These are phyloP conservation scores for Ricordea florida DNA, from an alignment of 92 coral and sea anemone species.

Conservation along the genomic window DNA sequence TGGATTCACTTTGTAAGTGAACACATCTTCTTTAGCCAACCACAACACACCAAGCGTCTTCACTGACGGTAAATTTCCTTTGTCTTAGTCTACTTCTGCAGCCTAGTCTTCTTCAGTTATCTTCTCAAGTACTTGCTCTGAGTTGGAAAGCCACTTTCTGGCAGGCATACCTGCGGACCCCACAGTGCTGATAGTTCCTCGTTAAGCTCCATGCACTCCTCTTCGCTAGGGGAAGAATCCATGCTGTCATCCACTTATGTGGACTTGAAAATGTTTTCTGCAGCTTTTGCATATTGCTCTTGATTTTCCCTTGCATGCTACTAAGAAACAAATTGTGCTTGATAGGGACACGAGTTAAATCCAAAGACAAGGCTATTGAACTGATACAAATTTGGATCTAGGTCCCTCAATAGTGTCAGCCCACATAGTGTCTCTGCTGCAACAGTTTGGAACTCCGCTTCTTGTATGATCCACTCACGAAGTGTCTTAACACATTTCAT, in stretches of 20 bases:
- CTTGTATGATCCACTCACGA: too few relatives aligned
- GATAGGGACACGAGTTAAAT: slow-evolving; percentile 37
- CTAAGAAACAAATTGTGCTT: slow-evolving; percentile 63
- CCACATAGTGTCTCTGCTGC: too few relatives aligned
- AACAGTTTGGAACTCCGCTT: too few relatives aligned
- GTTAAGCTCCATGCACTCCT: slow-evolving; percentile 38
- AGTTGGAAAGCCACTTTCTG: slow-evolving; percentile 59
- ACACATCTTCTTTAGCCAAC: slow-evolving; percentile 55
- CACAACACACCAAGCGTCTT: slow-evolving; percentile 56
- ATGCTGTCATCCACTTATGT: slow-evolving; percentile 71
- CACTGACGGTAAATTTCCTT: slow-evolving; percentile 47
- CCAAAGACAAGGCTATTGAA: slow-evolving; percentile 65
- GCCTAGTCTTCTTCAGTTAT: slow-evolving; percentile 56
- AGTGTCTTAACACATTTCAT: too few relatives aligned
- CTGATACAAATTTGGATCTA: slow-evolving; percentile 55
- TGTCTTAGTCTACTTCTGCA: slow-evolving; percentile 61
- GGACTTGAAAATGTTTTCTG: slow-evolving; percentile 37
- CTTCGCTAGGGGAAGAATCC: slow-evolving; percentile 30
- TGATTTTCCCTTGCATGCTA: slow-evolving; percentile 47
- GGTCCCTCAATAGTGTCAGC: too few relatives aligned
- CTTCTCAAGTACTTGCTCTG: slow-evolving; percentile 8
- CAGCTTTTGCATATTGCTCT: slow-evolving; percentile 32
- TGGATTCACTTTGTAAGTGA: slow-evolving; percentile 37
- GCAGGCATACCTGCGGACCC: slow-evolving; percentile 53
- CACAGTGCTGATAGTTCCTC: slow-evolving; percentile 26